Conservation (phyloP, 2,888 invertebrate genomes). For the Nineta flava region DNA sequence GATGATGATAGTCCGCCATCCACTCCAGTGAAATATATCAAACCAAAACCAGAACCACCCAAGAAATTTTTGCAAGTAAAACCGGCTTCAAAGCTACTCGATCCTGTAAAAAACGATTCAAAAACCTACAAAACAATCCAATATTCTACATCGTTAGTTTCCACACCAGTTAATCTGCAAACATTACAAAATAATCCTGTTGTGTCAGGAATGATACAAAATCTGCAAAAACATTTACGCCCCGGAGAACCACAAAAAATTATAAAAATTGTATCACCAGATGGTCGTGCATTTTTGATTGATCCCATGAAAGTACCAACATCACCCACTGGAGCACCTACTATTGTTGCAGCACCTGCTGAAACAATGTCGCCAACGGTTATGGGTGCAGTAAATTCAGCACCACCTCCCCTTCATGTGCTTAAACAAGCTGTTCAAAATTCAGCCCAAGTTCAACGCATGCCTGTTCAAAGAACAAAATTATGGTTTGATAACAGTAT, state of each 20-base stretch:
- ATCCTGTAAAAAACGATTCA: background rate
- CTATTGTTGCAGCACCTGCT: background rate
- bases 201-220: background rate
- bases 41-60: background rate
- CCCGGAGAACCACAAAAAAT: conserved; percentile 1
- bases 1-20: conserved; percentile 2
- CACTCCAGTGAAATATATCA: background rate
- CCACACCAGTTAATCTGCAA: background rate
- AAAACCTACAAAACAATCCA: background rate
- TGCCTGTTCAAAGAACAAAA: background rate
- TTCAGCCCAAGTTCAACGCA: background rate
- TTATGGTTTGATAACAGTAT: background rate
- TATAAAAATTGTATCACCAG: conserved; percentile 4
- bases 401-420: background rate
- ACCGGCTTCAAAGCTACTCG: conserved; percentile 16
- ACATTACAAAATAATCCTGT: conserved; percentile 1
- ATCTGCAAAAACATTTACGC: background rate
- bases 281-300: conserved; percentile 3
- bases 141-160: background rate
- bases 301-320: background rate
- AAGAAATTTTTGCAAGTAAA: conserved; percentile 19
- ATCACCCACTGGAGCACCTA: background rate
- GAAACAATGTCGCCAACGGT: background rate
- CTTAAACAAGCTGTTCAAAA: background rate
- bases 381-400: background rate